Evolutionary conservation across 2,113 vertebrate species (phyloP).

Genomic region (Ceratotherium simum): DNA sequence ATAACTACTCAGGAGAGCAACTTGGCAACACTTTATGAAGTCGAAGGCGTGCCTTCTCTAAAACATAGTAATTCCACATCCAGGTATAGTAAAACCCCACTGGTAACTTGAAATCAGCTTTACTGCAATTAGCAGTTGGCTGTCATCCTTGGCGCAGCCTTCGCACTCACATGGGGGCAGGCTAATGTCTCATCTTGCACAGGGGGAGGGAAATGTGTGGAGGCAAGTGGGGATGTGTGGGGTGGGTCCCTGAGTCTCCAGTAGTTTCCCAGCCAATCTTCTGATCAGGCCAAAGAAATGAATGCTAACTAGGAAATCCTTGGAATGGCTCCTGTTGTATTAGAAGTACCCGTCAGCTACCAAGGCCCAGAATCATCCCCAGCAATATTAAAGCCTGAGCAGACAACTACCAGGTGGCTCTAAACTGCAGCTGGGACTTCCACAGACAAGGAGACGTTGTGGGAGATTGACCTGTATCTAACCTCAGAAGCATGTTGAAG

Average conservation of each 20-base stretch:
- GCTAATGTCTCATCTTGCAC: not conserved
- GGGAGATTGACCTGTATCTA: not conserved
- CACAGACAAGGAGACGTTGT: not conserved
- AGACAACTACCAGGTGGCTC: not conserved
- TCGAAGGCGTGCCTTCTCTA: conserved; percentile 46
- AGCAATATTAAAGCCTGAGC: not conserved
- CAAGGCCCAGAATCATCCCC: not conserved
- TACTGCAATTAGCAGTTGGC: not conserved
- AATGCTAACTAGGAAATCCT: not conserved
- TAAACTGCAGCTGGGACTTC: not conserved
- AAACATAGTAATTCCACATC: conserved; percentile 52
- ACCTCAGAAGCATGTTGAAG: not conserved
- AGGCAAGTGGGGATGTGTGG: not conserved
- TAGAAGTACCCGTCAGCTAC: not conserved
- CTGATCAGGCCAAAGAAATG: not conserved
- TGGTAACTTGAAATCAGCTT: not conserved
- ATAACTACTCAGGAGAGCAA: conserved; percentile 49
- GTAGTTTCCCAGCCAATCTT: not conserved
- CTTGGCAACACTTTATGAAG: conserved; percentile 50
- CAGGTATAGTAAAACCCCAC: conserved; percentile 15
- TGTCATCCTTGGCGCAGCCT: not conserved
- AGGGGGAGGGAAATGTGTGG: not conserved
- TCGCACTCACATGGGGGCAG: not conserved
- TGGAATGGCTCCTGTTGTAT: not conserved
- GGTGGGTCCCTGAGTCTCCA: not conserved